phyloP scores from a whole-genome alignment of 2,113 vertebrate species.

The Dendropsophus ebraccatus region DNA sequence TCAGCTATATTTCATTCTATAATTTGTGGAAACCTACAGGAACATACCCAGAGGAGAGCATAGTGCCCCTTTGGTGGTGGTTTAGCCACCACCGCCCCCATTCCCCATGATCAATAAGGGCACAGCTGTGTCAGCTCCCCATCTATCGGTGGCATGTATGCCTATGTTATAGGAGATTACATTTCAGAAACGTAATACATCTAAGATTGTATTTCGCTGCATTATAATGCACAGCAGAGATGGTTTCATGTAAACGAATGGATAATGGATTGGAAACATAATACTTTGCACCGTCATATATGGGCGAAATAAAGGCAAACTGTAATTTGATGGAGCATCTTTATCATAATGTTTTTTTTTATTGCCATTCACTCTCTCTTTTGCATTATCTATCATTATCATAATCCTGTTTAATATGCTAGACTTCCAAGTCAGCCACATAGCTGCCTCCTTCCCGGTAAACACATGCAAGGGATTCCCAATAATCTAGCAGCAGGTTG shows the following conservation, averaged over 20 bases:
- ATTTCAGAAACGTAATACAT: neutral
- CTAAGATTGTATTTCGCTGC: neutral
- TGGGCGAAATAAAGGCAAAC: neutral
- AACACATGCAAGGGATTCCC: slow-evolving; percentile 29
- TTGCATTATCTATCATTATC: neutral
- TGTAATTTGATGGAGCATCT: neutral
- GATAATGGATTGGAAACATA: neutral
- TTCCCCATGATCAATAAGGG: too few relatives aligned
- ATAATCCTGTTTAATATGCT: neutral
- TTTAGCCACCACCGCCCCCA: neutral
- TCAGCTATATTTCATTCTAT: too few relatives aligned
- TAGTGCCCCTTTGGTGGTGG: neutral
- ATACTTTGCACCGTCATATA: neutral
- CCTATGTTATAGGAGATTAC: neutral
- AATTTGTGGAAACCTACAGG: neutral
- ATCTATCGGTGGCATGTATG: too few relatives aligned
- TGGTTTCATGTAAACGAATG: neutral
- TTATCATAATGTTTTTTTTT: neutral
- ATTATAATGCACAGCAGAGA: neutral
- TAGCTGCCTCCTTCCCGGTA: neutral
- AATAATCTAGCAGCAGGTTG: slow-evolving; percentile 3
- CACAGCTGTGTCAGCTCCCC: too few relatives aligned
- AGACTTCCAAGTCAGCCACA: neutral
- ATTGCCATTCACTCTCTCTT: neutral
- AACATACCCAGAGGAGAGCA: too few relatives aligned